Base-by-base conservation (phyloP, 35 echinoderm and acorn worm genomes). In the Chiridota heheva region DNA sequence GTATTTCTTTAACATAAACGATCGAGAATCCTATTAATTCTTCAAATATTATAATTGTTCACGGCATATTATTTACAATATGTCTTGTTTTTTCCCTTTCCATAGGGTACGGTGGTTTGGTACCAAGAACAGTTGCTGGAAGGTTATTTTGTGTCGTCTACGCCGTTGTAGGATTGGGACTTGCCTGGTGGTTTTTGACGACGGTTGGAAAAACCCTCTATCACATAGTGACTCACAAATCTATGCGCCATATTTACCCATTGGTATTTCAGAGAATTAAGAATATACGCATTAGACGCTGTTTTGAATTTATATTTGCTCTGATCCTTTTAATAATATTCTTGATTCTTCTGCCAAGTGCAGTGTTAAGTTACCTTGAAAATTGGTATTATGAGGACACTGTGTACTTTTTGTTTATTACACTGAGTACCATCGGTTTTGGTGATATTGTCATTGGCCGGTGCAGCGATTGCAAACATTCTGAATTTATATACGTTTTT, bases 331-430 rank as follows among this genome's bases (percentile, higher is more conserved):
- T 77, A 4, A 0, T 35, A 7, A 28, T 24, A 15, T 56, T 26
- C 24, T 1, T 77, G 73, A 34, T 77, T 88, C 43, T 97, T 71
- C 13, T 38, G 81, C 61, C 45, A 85, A 85, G 84, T 20, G 28
- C 37, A 5, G 43, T 97, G 15, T 44, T 97, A 0, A 59, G 40
- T 33, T 40, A 63, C 41, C 88, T 72, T 73, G 88, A 97, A 66
- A 24, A 91, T 0, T 91, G 84, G 85, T 58, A 44, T 28, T 97
- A 97, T 59, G 91, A 88, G 40, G 94, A 97, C 30, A 55, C 83
- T 0, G 84, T 97, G n/a, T 97, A 97, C 32, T 97, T 97, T 81
- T 97, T 89, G 3, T 97, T 97, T 44, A 91, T 97, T 41, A 97
- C 94, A 1, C 53, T 97, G 26, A 91, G 83, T 8, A 97, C 94